These are phyloP conservation scores for Drosophila melanogaster DNA, from an alignment of 1,140 invertebrate species.

Conservation along the genomic window DNA sequence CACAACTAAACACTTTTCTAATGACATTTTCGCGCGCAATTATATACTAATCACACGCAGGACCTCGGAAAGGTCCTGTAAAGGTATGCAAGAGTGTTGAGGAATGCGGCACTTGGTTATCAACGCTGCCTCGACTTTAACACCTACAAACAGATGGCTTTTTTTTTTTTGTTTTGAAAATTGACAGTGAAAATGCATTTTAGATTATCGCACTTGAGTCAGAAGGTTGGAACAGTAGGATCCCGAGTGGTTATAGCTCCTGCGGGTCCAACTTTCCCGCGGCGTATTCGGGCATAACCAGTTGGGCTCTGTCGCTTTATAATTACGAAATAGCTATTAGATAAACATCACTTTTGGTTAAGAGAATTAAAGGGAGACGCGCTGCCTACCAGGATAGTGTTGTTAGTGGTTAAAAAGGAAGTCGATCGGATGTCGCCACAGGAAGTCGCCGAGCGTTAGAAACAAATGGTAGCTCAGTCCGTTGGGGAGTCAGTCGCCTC, in stretches of 20 bases:
- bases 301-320: conserved; percentile 58
- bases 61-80: conserved; percentile 27
- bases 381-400: conserved; percentile 61
- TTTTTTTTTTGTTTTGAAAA: conserved; percentile 52
- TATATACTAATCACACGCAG: conserved; percentile 74
- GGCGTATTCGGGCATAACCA: conserved; percentile 68
- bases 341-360: conserved; percentile 69
- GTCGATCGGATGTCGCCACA: conserved; percentile 61
- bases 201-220: conserved; percentile 70
- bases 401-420: conserved; percentile 53
- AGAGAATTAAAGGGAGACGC: conserved; percentile 29
- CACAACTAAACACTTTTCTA: conserved; percentile 69
- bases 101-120: conserved; percentile 73
- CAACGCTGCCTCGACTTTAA: conserved; percentile 44
- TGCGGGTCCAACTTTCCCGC: conserved; percentile 42
- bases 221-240: conserved; percentile 21
- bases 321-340: conserved; percentile 70
- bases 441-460: conserved; percentile 57
- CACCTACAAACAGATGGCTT: conserved; percentile 46
- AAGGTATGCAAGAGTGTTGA: conserved; percentile 33
- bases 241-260: conserved; percentile 29
- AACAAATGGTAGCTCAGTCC: conserved; percentile 17
- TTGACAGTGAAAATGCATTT: conserved; percentile 67
- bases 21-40: conserved; percentile 73
- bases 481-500: conserved; percentile 24